Evolutionary conservation across 2,797 vertebrate species (phyloP).

Genomic region (Sternotherus odoratus): DNA sequence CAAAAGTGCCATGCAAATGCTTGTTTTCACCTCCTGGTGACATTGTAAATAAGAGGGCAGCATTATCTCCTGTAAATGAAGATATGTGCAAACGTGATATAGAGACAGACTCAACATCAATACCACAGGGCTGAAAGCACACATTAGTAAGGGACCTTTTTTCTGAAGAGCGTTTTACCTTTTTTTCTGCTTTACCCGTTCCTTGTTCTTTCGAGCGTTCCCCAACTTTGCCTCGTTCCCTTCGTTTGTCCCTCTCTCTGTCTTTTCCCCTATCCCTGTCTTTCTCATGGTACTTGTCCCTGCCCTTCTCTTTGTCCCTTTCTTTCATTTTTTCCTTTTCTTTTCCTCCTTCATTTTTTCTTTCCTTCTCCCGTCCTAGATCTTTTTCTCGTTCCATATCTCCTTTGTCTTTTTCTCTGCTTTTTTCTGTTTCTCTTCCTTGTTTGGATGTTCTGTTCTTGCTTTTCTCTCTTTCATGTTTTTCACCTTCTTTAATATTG

Average conservation of each 20-base stretch:
- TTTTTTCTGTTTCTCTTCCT: constrained; percentile 69
- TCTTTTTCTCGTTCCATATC: constrained; percentile 80
- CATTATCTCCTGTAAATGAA: too few relatives aligned
- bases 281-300: constrained; percentile 59
- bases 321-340: constrained; percentile 69
- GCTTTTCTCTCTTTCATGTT: constrained; percentile 78
- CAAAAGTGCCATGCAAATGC: too few relatives aligned
- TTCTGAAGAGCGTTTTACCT: constrained; percentile 77
- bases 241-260: constrained; percentile 68
- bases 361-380: constrained; percentile 78
- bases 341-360: constrained; percentile 74
- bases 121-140: rapidly evolving
- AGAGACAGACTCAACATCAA: neutral
- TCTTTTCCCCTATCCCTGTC: constrained; percentile 62
- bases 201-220: constrained; percentile 64
- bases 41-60: too few relatives aligned
- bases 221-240: constrained; percentile 73
- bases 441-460: constrained; percentile 73
- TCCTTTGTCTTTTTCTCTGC: constrained; percentile 75
- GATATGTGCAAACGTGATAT: neutral
- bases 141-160: neutral
- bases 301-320: constrained; percentile 63
- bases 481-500: constrained; percentile 74
- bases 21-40: too few relatives aligned
- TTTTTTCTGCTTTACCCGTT: constrained; percentile 79